These are phyloP conservation scores for Prietella phreatophila DNA, from an alignment of 2,113 vertebrate species.

Conservation along the genomic window DNA sequence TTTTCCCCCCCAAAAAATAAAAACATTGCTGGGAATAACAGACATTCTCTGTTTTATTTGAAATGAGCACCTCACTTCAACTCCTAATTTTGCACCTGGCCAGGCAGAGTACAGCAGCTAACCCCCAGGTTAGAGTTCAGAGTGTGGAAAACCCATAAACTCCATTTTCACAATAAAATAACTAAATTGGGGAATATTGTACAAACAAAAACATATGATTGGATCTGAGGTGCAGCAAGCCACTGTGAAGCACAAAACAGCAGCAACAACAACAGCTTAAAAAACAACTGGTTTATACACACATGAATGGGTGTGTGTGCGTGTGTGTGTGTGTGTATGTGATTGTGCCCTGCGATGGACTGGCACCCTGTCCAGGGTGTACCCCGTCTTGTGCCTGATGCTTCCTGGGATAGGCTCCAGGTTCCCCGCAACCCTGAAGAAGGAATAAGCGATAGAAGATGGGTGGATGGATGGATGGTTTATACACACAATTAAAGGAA, in stretches of 20 bases:
- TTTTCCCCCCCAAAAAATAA: constrained; percentile 59
- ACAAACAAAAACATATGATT: constrained; percentile 45
- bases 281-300: not conserved
- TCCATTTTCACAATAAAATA: constrained; percentile 49
- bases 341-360: no score
- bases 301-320: no score
- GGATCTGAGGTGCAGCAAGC: not conserved
- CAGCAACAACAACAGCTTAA: not conserved
- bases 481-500: not conserved
- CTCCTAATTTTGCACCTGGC: constrained; percentile 73
- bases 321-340: no score
- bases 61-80: constrained; percentile 67
- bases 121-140: constrained; percentile 67
- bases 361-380: no score
- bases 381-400: no score
- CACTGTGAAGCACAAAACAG: not conserved
- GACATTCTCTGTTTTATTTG: constrained; percentile 63
- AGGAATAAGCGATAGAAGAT: no score
- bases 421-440: no score
- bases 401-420: no score
- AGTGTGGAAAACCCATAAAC: constrained; percentile 64
- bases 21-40: constrained; percentile 67
- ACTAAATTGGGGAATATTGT: constrained; percentile 41
- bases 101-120: constrained; percentile 69
- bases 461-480: no score